phyloP scores from a whole-genome alignment of 2,888 invertebrate genomes.

The Nyleta sp. region DNA sequence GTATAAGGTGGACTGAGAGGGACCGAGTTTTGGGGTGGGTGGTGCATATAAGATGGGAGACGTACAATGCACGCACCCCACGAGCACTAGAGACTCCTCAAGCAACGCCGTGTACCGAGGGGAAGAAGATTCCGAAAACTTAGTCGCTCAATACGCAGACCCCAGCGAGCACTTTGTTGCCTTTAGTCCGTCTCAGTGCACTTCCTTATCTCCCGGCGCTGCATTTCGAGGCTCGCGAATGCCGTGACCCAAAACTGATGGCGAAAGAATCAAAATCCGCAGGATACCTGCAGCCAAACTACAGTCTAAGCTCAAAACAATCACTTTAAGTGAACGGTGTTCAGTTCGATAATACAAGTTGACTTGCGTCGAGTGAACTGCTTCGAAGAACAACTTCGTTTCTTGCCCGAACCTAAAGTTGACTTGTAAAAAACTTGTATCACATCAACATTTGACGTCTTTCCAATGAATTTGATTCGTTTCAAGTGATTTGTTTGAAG shows the following conservation, averaged over 20 bases:
- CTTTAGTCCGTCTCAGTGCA: slow-evolving; percentile 68
- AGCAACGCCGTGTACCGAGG: slow-evolving; percentile 77
- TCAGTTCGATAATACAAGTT: too few species aligned
- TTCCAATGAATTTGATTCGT: too few species aligned
- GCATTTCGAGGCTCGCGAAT: neutral
- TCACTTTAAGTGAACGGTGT: too few species aligned
- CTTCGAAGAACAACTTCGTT: too few species aligned
- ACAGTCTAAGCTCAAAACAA: too few species aligned
- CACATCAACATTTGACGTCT: too few species aligned
- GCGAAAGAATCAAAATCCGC: too few species aligned
- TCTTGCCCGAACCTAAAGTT: too few species aligned
- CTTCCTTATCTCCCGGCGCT: slow-evolving; percentile 51
- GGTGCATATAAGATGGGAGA: slow-evolving; percentile 82
- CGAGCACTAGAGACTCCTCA: slow-evolving; percentile 80
- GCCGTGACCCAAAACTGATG: slow-evolving; percentile 22
- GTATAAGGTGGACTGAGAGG: slow-evolving; percentile 79
- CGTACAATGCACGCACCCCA: slow-evolving; percentile 81
- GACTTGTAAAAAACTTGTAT: too few species aligned
- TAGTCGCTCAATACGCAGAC: slow-evolving; percentile 79
- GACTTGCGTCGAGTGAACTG: too few species aligned
- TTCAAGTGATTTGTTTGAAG: too few species aligned
- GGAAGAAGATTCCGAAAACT: slow-evolving; percentile 80
- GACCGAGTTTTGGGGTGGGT: slow-evolving; percentile 73
- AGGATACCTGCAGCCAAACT: neutral
- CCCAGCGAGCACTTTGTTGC: slow-evolving; percentile 69